phyloP scores from a whole-genome alignment of 2,113 vertebrate species.

The Microcebus jonahi region DNA sequence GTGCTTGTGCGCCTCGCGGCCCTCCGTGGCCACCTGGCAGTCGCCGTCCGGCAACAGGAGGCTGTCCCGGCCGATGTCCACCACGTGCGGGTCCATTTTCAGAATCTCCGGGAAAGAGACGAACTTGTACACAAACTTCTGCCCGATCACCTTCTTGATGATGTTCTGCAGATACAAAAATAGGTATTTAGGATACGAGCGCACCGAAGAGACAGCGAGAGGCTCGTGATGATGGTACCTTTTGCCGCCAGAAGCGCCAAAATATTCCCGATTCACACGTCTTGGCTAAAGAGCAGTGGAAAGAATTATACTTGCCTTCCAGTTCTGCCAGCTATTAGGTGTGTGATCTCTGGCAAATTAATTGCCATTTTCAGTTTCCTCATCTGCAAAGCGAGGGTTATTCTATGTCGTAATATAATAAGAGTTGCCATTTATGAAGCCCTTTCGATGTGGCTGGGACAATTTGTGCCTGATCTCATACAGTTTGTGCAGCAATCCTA shows the following conservation, averaged over 20 bases:
- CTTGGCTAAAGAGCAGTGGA: rapidly evolving
- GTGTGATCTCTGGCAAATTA: not conserved
- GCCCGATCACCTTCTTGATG: slow-evolving; percentile 98
- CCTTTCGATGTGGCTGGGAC: not conserved
- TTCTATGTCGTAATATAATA: not conserved
- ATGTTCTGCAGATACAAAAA: slow-evolving; percentile 92
- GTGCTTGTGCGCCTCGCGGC: slow-evolving; percentile 89
- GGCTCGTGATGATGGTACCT: rapidly evolving
- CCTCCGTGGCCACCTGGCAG: slow-evolving; percentile 84
- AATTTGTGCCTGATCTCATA: not conserved
- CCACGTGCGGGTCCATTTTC: slow-evolving; percentile 94
- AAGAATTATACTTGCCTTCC: not conserved
- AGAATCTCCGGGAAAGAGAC: slow-evolving; percentile 98
- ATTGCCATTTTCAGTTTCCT: not conserved
- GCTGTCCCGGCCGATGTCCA: slow-evolving; percentile 93
- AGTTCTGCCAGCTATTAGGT: not conserved
- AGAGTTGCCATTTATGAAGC: not conserved
- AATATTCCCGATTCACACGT: rapidly evolving
- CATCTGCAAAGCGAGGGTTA: not conserved
- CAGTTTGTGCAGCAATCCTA: not conserved
- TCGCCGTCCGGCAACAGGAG: slow-evolving; percentile 91
- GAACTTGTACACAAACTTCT: slow-evolving; percentile 99
- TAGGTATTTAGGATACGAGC: slow-evolving; percentile 39
- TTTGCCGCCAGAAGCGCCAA: not conserved
- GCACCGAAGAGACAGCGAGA: rapidly evolving